Evolutionary conservation across 1,140 invertebrate genomes (phyloP), one percentile per base, ranked within the genome.

Genomic region (Bombus consobrinus): DNA sequence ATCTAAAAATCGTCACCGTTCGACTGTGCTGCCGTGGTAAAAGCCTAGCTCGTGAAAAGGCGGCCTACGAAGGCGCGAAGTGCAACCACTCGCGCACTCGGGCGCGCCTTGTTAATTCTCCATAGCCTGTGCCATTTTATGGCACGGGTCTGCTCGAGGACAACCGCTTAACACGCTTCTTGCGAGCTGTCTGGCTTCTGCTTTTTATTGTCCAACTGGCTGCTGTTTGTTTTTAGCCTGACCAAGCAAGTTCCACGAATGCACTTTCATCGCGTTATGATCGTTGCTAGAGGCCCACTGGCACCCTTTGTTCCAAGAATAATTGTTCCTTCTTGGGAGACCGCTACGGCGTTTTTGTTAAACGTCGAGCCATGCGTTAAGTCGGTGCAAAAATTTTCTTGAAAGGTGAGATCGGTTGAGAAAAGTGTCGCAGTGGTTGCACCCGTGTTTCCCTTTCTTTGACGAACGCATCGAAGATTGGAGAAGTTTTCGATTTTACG

Each of bases 181-280:
- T 90, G 93, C 92, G 92, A 94, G 88, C 92, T 93, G 66, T 91
- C 90, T 89, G 90, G 89, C 92, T 92, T 75, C 81, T 69, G 82
- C 64, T 69, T 78, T 83, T 78, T 59, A 78, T 71, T 34, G 73
- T 75, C 74, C 62, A 22, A 15, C 25, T 41, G 47, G 64, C 41
- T 47, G 41, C 15, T 34, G 73, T 53, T 76, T 57, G 73, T 37
- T 83, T 34, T 69, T 57, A 69, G 32, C 39, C 57, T 53, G 18
- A 15, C 37, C 69, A 28, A 41, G 71, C 37, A 28, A 71, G 25
- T 71, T 39, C 3, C n/a, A 2, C 69, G 37, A 71, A 71, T 39
- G 69, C 37, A 28, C 69, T 71, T 39, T 39, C 69, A 13, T 41
- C 12, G 37, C 37, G 69, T 72, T 72, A 72, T 41, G 69, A n/a